These are phyloP conservation scores for Balaenoptera acutorostrata DNA, from an alignment of 2,113 vertebrate genomes.

Conservation along the genomic window DNA sequence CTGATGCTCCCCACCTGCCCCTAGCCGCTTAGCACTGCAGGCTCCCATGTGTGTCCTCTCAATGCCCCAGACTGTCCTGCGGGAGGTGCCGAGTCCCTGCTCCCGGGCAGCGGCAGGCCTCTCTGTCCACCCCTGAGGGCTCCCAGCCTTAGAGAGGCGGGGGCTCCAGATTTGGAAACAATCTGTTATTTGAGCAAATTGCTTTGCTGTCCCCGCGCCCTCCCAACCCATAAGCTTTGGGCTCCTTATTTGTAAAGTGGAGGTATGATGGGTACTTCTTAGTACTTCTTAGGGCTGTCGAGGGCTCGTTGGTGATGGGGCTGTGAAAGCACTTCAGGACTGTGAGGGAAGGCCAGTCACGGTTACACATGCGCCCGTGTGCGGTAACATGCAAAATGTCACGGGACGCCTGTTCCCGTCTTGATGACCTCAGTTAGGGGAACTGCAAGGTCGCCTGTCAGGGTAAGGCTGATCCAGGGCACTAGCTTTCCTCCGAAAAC, in stretches of 20 bases:
- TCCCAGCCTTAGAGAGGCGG: background rate
- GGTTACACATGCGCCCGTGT: rapidly evolving
- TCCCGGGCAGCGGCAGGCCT: background rate
- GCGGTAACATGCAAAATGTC: rapidly evolving
- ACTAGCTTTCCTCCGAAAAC: background rate
- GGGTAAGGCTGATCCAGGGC: background rate
- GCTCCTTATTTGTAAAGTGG: background rate
- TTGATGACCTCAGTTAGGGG: background rate
- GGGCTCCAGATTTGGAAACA: background rate
- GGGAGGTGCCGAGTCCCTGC: background rate
- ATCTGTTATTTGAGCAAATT: background rate
- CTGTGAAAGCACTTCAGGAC: rapidly evolving
- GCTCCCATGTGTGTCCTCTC: background rate
- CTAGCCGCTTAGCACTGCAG: background rate
- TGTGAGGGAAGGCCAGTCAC: background rate
- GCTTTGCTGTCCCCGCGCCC: background rate
- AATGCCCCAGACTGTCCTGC: background rate
- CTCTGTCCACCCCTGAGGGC: background rate
- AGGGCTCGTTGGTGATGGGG: rapidly evolving
- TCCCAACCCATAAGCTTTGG: background rate
- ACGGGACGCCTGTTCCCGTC: background rate
- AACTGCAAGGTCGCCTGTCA: background rate
- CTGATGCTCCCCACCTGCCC: background rate
- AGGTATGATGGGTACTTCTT: background rate
- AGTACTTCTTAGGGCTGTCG: background rate